Base-by-base conservation (phyloP, 53 echinoderm and acorn worm species). In the Henricia sp. region DNA sequence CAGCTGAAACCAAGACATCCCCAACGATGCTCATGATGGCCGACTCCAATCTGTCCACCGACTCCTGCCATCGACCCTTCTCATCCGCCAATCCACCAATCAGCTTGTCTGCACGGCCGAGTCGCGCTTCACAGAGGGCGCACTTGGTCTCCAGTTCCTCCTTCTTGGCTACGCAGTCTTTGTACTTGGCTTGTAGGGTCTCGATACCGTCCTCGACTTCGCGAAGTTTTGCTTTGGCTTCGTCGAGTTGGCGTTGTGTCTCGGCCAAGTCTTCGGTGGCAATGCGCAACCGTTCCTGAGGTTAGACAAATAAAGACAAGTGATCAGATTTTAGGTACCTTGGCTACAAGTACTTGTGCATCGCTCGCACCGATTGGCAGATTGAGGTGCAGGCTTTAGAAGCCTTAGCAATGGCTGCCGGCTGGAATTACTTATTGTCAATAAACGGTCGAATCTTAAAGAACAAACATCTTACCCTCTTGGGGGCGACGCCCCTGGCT, bases 341-440 rank as follows among this genome's bases (percentile, higher is more conserved):
- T 97, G 67, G 94, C 92, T 5, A 97, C 97, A 92, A 97, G 70
- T 97, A 97, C 68, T 97, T 97, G 86, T 94, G 90, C 97, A 97
- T 97, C 51, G 97, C 94, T 72, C 92, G 68, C 11, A 85, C 87
- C 97, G 94, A 97, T 68, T 90, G 92, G 69, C 97, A 97, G 92
- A 97, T 94, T 28, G 97, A 94, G 32, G 94, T 97, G 78, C 97
- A 97, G 0, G 97, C 97, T 62, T 97, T 97, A 58, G 97, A 97
- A n/a, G 92, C 97, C 51, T 92, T 94, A 26, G 92, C 92, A 72
- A 97, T 92, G 52, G 92, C 94, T n/a, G 88, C 90, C 1, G 97
- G 94, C 25, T 90, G 88, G 44, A 97, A 97, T 68, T 97, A 94
- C 41, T 97, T 94, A 35, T 91, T 97, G 69, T 94, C 91, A 30